Conservation (phyloP, 2,113 vertebrate species). For the Anolis sagrei region DNA sequence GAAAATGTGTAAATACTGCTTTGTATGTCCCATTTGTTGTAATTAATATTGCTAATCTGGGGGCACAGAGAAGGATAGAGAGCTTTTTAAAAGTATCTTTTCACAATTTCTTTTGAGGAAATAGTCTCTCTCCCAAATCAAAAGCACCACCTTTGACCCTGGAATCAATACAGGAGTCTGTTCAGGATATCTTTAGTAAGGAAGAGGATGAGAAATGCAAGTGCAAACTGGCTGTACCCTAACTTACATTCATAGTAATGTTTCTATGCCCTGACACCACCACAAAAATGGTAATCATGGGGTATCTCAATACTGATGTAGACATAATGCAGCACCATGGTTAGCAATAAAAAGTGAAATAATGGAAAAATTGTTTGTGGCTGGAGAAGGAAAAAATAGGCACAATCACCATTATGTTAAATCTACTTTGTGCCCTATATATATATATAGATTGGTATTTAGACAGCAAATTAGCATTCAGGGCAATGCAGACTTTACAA, state of each 20-base stretch:
- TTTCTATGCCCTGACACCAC: background rate
- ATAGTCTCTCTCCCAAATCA: background rate
- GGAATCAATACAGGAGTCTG: background rate
- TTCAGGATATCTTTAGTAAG: background rate
- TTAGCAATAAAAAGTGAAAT: background rate
- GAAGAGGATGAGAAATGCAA: background rate
- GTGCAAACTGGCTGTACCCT: no score
- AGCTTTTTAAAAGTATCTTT: background rate
- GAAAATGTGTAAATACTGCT: no score
- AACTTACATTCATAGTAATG: background rate
- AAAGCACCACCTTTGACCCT: no score
- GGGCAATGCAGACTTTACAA: no score
- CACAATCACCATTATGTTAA: background rate
- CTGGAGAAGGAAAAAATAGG: background rate
- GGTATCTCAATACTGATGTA: background rate
- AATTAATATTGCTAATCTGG: background rate
- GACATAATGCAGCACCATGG: background rate
- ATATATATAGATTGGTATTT: background rate
- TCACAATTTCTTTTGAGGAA: background rate
- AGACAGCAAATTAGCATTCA: background rate
- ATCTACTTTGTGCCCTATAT: no score
- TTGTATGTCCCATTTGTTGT: no score
- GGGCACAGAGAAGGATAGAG: background rate
- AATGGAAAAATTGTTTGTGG: background rate
- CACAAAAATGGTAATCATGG: background rate